phyloP scores from a whole-genome alignment of 2,797 vertebrate genomes.

The Clarias fuscus region DNA sequence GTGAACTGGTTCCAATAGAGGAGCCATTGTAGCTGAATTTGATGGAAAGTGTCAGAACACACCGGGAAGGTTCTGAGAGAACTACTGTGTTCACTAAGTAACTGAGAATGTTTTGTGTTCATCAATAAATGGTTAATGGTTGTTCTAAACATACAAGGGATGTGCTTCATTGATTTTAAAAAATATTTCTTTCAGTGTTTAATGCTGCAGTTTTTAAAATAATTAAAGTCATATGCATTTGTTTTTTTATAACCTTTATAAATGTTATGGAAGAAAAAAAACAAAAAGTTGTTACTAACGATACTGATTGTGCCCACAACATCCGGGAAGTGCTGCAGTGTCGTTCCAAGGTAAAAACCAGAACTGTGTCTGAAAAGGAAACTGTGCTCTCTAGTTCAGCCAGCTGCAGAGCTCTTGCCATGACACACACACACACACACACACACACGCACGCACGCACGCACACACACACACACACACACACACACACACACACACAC shows the following conservation, averaged over 20 bases:
- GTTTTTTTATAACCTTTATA: neutral
- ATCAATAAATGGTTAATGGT: neutral
- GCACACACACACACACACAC: neutral
- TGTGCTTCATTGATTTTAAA: neutral
- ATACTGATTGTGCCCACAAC: constrained; percentile 30
- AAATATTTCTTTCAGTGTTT: neutral
- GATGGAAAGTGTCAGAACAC: no score
- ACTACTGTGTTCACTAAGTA: neutral
- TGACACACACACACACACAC: neutral
- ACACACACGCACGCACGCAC: constrained; percentile 13
- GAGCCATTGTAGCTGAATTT: no score
- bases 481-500: neutral
- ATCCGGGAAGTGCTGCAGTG: constrained; percentile 55
- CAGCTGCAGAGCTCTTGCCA: constrained; percentile 51
- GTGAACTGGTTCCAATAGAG: no score
- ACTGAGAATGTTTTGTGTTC: neutral
- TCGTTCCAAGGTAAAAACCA: constrained; percentile 56
- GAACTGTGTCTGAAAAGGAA: constrained; percentile 53
- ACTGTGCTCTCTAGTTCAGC: constrained; percentile 38
- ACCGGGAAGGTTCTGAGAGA: no score
- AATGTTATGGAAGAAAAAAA: neutral
- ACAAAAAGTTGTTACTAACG: neutral
- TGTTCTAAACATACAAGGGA: neutral
- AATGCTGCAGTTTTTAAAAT: no score
- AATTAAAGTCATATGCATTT: neutral